phyloP scores from a whole-genome alignment of 2,888 invertebrate species.

The Colostygia pectinataria region DNA sequence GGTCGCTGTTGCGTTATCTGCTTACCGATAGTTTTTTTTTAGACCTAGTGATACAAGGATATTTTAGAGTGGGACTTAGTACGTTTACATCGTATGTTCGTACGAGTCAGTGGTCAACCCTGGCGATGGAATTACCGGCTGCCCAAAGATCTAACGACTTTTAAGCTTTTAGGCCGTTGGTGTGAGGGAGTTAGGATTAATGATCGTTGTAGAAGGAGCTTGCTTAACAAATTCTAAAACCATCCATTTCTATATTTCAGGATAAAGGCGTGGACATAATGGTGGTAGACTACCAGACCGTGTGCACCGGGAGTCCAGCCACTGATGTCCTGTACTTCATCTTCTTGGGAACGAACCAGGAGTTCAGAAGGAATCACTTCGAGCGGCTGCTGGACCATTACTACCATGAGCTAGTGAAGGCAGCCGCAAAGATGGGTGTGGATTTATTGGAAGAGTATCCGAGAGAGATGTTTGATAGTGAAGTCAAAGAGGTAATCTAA shows the following conservation, averaged over 20 bases:
- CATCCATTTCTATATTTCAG: slow-evolving; percentile 28
- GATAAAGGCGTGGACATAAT: slow-evolving; percentile 39
- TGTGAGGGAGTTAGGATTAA: too few relatives aligned
- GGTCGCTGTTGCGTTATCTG: too few relatives aligned
- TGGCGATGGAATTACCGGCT: too few relatives aligned
- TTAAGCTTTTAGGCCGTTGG: too few relatives aligned
- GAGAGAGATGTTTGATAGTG: slow-evolving; percentile 49
- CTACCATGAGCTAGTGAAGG: slow-evolving; percentile 43
- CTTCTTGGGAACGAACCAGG: slow-evolving; percentile 50
- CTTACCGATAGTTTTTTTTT: too few relatives aligned
- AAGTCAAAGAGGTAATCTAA: slow-evolving; percentile 56
- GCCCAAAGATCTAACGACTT: too few relatives aligned
- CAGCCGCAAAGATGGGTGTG: slow-evolving; percentile 43
- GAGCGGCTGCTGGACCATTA: slow-evolving; percentile 43
- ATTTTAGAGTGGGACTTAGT: too few relatives aligned
- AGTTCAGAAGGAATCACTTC: slow-evolving; percentile 50
- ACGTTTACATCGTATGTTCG: too few relatives aligned
- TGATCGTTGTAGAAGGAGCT: too few relatives aligned
- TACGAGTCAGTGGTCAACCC: too few relatives aligned
- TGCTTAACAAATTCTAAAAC: background rate
- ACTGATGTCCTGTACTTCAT: slow-evolving; percentile 56
- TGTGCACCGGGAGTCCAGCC: slow-evolving; percentile 47
- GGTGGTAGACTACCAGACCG: slow-evolving; percentile 54
- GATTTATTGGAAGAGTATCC: slow-evolving; percentile 50
- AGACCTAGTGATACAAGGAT: too few relatives aligned